Conservation (phyloP, 2,113 vertebrate genomes). For the Misgurnus anguillicaudatus region DNA sequence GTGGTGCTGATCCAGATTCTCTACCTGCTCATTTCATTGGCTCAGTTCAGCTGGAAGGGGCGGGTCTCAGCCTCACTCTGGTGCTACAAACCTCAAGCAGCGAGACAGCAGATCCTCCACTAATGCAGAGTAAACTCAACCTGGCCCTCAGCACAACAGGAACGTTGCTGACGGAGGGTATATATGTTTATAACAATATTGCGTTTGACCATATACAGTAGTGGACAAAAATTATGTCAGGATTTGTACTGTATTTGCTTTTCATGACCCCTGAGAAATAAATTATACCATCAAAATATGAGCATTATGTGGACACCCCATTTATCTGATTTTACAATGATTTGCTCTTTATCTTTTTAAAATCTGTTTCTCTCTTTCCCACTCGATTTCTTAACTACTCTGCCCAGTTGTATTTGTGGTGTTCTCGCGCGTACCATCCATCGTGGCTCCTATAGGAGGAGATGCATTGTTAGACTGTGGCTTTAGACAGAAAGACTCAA, state of each 20-base stretch:
- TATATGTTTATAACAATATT: neutral
- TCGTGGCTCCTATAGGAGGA: conserved; percentile 63
- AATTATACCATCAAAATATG: too few species aligned
- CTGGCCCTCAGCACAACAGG: conserved; percentile 74
- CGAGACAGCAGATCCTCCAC: conserved; percentile 49
- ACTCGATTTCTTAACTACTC: neutral
- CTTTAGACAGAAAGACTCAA: conserved; percentile 70
- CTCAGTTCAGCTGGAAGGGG: conserved; percentile 68
- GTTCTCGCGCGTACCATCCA: conserved; percentile 68
- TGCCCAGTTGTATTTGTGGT: conserved; percentile 81
- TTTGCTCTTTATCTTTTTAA: neutral
- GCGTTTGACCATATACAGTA: neutral
- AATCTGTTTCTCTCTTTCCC: neutral
- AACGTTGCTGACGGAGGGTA: conserved; percentile 72
- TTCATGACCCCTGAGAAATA: too few species aligned
- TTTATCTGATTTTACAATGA: conserved; percentile 11
- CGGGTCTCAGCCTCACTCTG: conserved; percentile 69
- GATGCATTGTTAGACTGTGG: conserved; percentile 75
- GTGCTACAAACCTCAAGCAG: conserved; percentile 69
- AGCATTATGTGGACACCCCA: neutral
- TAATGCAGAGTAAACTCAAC: conserved; percentile 66
- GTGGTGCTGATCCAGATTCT: conserved; percentile 42
- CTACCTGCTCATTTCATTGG: conserved; percentile 69
- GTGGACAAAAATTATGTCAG: too few species aligned
- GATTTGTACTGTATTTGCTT: too few species aligned